These are phyloP conservation scores for Oreortyx pictus DNA, from an alignment of 2,797 vertebrate genomes.

Conservation along the genomic window DNA sequence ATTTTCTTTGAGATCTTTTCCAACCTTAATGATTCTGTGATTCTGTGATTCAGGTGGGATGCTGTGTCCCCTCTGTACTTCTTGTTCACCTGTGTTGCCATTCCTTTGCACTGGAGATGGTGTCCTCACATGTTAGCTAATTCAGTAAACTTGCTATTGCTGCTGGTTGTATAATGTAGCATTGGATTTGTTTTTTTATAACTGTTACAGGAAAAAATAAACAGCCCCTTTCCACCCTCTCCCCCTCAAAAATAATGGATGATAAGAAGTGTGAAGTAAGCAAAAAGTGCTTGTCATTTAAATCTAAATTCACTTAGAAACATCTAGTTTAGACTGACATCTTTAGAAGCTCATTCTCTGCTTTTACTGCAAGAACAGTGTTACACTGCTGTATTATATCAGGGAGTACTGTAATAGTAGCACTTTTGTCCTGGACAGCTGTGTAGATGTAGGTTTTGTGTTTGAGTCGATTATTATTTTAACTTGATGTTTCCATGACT, in stretches of 20 bases:
- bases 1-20: too few species aligned
- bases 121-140: neutral
- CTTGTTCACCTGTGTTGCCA: neutral
- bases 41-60: neutral
- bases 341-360: conserved; percentile 23
- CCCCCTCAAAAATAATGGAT: neutral
- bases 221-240: rapidly evolving
- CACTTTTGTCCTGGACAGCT: neutral
- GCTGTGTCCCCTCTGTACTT: neutral
- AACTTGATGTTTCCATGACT: neutral
- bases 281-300: neutral
- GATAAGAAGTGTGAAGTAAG: neutral
- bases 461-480: neutral
- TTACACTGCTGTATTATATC: neutral
- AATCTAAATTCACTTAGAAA: neutral
- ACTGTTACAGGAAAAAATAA: neutral
- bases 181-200: neutral
- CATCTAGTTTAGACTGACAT: neutral
- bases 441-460: neutral
- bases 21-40: too few species aligned
- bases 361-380: neutral
- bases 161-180: neutral
- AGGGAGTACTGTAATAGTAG: neutral
- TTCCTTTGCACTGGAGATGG: neutral
- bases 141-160: too few species aligned